Evolutionary conservation across 30 jellyfish, hydroid and myxozoan species (phyloP).

Genomic region (Clytia hemisphaerica): DNA sequence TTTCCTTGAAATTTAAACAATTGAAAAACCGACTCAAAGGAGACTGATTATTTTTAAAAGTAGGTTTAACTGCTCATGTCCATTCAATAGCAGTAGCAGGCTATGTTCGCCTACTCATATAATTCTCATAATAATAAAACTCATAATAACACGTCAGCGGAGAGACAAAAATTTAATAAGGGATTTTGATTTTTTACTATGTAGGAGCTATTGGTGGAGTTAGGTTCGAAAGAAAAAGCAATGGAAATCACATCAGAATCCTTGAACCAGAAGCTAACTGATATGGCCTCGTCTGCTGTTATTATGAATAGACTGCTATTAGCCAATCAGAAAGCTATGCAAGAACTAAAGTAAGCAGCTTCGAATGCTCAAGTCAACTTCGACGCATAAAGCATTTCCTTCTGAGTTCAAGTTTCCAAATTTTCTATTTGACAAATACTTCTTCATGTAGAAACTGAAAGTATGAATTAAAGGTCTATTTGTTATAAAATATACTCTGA

Average conservation of each 20-base stretch:
- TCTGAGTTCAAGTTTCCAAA: neutral
- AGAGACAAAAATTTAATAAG: too few species aligned
- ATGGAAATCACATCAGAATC: constrained; percentile 61
- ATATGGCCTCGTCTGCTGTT: constrained; percentile 63
- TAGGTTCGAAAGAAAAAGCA: constrained; percentile 16
- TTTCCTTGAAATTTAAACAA: too few species aligned
- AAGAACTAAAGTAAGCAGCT: constrained; percentile 45
- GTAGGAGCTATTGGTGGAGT: constrained; percentile 10
- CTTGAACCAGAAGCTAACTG: constrained; percentile 48
- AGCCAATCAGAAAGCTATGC: constrained; percentile 51
- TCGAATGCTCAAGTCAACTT: neutral
- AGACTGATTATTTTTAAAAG: too few species aligned
- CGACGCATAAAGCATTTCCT: neutral
- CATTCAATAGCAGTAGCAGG: too few species aligned
- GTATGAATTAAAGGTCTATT: neutral
- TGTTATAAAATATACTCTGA: neutral
- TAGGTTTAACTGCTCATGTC: too few species aligned
- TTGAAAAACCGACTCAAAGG: too few species aligned
- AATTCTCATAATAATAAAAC: too few species aligned
- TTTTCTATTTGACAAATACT: neutral
- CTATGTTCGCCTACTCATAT: too few species aligned
- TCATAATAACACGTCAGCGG: too few species aligned
- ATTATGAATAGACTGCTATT: constrained; percentile 52
- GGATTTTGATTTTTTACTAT: too few species aligned
- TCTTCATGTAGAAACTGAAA: neutral